phyloP scores from a whole-genome alignment of 2,797 vertebrate species.

The Catharus ustulatus region DNA sequence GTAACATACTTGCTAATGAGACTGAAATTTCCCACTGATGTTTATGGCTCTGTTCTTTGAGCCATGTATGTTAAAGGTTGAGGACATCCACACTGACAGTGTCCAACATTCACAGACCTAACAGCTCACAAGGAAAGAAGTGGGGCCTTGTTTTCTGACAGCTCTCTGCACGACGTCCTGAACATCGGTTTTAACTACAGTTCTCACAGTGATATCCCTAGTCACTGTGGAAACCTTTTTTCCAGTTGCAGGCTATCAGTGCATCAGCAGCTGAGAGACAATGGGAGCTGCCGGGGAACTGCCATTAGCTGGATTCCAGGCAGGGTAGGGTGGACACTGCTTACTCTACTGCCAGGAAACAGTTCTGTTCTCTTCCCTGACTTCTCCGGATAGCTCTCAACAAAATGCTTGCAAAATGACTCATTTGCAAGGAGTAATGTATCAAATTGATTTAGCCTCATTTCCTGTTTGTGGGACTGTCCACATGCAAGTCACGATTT shows the following conservation, averaged over 20 bases:
- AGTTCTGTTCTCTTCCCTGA: neutral
- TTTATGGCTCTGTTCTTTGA: neutral
- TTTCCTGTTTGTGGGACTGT: constrained; percentile 43
- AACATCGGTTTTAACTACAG: neutral
- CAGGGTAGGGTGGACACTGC: neutral
- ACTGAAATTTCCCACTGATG: neutral
- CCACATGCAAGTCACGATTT: neutral
- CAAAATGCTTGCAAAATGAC: neutral
- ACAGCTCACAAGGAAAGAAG: neutral
- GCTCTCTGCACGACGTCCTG: neutral
- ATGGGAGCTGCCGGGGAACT: neutral
- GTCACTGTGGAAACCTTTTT: neutral
- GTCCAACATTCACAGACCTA: neutral
- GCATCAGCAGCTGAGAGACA: neutral
- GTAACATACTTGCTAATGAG: neutral
- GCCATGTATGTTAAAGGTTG: neutral
- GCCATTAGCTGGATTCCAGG: neutral
- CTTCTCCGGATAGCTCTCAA: neutral
- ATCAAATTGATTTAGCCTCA: constrained; percentile 36
- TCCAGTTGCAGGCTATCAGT: neutral
- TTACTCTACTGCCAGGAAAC: neutral
- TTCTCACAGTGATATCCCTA: neutral
- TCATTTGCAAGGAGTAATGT: constrained; percentile 39
- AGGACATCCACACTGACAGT: neutral
- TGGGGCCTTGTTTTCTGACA: neutral